Evolutionary conservation across 2,888 invertebrate genomes (phyloP), one percentile per base, ranked within the genome.

Genomic region (Holacanthella duospinosa): DNA sequence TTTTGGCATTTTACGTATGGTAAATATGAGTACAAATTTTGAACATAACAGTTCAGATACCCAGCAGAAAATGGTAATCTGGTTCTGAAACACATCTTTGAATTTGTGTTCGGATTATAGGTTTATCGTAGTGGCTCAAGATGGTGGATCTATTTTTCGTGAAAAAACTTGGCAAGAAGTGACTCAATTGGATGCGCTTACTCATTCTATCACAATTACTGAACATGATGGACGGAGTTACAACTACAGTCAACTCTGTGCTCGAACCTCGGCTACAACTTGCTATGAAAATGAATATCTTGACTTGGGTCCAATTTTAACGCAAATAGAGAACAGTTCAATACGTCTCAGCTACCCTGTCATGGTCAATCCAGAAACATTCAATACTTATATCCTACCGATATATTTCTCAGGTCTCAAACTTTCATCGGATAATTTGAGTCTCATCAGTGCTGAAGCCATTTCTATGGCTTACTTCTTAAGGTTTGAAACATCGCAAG

Each of bases 221-320:
- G 6, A 9, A 9, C 36, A 36, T 9, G 36, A 16, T 6, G 16
- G 16, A 36, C 36, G 36, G 36, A n/a, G n/a, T n/a, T 54, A 54
- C 36, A 36, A 60, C n/a, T 60, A 60, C 21, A 21, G 29, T 43
- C 16, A 28, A 24, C 19, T 60, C 3, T 60, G 60, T 29, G 60
- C 36, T 24, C 53, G 26, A 60, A 24, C 29, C 2, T 4, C 12
- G n/a, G 19, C 16, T n/a, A n/a, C 24, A 4, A 21, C 24, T 29
- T 60, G 60, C 26, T 54, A 2, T 24, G 60, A 60, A 36, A 60
- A 60, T 24, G 54, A 60, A 1, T 36, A 36, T 53, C n/a, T 60
- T 19, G 60, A 60, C n/a, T 36, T 60, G 54, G 54, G 54, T 19
- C 24, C 24, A 12, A 27, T 60, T 4, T 54, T 60, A 54, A 54